Conservation (phyloP, 2,888 invertebrate genomes). For the Megamerina dolium region DNA sequence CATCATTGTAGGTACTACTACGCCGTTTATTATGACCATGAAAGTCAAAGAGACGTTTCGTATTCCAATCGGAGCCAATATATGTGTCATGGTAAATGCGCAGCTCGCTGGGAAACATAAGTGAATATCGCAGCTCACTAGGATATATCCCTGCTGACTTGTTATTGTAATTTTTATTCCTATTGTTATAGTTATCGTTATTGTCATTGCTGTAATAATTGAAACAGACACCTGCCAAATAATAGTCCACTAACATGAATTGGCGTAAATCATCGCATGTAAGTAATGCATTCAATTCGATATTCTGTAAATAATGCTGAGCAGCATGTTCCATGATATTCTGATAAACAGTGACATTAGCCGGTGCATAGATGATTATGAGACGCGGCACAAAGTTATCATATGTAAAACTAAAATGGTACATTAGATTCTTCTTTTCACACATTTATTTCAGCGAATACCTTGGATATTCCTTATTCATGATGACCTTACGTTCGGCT, state of each 20-base stretch:
- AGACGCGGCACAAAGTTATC: slow-evolving; percentile 25
- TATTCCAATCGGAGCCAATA: slow-evolving; percentile 29
- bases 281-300: slow-evolving; percentile 7
- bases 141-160: slow-evolving; percentile 6
- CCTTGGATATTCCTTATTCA: too few species aligned
- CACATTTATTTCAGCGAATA: too few species aligned
- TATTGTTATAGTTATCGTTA: too few species aligned
- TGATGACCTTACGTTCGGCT: background rate
- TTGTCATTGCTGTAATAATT: too few species aligned
- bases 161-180: too few species aligned
- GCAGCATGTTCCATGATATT: slow-evolving; percentile 15
- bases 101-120: slow-evolving; percentile 32
- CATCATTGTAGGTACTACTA: slow-evolving; percentile 39
- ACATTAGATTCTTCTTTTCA: too few species aligned
- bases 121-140: slow-evolving; percentile 20
- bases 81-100: slow-evolving; percentile 16
- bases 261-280: slow-evolving; percentile 14
- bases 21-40: slow-evolving; percentile 4
- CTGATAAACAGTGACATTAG: background rate
- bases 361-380: slow-evolving; percentile 30
- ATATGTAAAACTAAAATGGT: slow-evolving; percentile 2
- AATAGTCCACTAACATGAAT: slow-evolving; percentile 12
- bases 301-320: background rate
- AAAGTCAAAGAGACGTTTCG: slow-evolving; percentile 20
- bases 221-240: slow-evolving; percentile 47